phyloP scores from a whole-genome alignment of 2,113 vertebrate species.

The Amblyopsis rosae region DNA sequence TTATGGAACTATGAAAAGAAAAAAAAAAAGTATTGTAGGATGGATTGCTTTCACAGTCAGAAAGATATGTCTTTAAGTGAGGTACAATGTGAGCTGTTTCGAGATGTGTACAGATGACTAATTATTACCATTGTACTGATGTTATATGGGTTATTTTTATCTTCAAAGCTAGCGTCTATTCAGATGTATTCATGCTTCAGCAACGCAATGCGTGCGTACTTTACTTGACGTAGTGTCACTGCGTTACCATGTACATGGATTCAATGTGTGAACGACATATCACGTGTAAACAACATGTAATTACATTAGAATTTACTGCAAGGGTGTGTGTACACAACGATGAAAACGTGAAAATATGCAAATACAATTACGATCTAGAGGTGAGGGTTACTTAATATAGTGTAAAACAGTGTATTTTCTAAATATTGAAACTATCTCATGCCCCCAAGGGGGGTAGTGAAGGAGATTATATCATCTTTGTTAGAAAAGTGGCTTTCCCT shows the following conservation, averaged over 20 bases:
- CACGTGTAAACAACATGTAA: too few species aligned
- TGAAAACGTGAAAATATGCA: too few species aligned
- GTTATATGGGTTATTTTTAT: neutral
- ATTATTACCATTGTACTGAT: neutral
- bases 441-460: too few species aligned
- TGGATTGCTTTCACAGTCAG: slow-evolving; percentile 37
- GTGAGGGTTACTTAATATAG: too few species aligned
- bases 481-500: slow-evolving; percentile 19
- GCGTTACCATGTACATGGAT: too few species aligned
- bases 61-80: slow-evolving; percentile 32
- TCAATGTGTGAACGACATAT: too few species aligned
- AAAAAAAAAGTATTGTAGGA: slow-evolving; percentile 1
- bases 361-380: too few species aligned
- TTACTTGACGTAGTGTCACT: slow-evolving; percentile 13
- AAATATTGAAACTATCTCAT: too few species aligned
- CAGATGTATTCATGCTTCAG: neutral
- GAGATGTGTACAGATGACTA: slow-evolving; percentile 9
- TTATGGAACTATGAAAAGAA: slow-evolving; percentile 17
- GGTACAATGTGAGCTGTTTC: slow-evolving; percentile 33
- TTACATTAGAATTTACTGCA: too few species aligned
- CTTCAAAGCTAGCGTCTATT: neutral
- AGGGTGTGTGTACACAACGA: too few species aligned
- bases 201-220: neutral
- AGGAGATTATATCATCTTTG: too few species aligned
- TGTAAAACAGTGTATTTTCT: too few species aligned